Evolutionary conservation across 2,113 vertebrate genomes (phyloP), one percentile per base, ranked within the genome.

Genomic region (Crotophaga sulcirostris): DNA sequence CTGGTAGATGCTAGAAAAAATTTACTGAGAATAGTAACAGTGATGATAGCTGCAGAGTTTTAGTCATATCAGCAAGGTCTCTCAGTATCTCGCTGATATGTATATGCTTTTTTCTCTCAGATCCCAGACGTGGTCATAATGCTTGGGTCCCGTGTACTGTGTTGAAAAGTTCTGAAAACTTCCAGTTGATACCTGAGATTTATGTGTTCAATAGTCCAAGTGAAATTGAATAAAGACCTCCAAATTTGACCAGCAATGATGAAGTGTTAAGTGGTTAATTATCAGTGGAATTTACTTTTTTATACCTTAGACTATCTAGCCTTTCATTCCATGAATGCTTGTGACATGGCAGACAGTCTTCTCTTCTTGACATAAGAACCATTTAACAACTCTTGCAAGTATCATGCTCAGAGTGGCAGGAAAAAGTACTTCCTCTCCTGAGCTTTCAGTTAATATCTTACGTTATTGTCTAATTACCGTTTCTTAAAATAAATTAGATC

Each of bases 281-380:
- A 63, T 45, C 26, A 78, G 25, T 20, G 5, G 6, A 94, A 75
- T 34, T 0, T 44, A 42, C 9, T 29, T 29, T 74, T 68, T 67
- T 62, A 8, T 58, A 4, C 12, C 11, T 33, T 8, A 47, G 17
- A 31, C 10, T 40, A 21, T 58, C 6, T 55, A 31, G 10, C 47
- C 8, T 76, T 78, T 56, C 10, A 13, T 56, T 91, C 82, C 16
- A 42, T 55, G 38, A 80, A 54, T 33, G 51, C 3, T 33, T 83
- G 21, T 28, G 21, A 9, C 1, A 8, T 9, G 8, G 13, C 47
- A 24, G 6, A 29, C 4, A 59, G 33, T 10, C 6, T 42, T 3
- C 4, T 5, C 6, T 79, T 69, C 31, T 56, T 58, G 44, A 73
- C 6, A 9, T 29, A 11, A 28, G 16, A 75, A 3, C 4, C 21